A percentile compares a stretch with the other conserved stretches of the same genome.
These are phyloP conservation scores for Clunio marinus DNA, from an alignment of 2,888 invertebrate species.

Conservation along the genomic window DNA sequence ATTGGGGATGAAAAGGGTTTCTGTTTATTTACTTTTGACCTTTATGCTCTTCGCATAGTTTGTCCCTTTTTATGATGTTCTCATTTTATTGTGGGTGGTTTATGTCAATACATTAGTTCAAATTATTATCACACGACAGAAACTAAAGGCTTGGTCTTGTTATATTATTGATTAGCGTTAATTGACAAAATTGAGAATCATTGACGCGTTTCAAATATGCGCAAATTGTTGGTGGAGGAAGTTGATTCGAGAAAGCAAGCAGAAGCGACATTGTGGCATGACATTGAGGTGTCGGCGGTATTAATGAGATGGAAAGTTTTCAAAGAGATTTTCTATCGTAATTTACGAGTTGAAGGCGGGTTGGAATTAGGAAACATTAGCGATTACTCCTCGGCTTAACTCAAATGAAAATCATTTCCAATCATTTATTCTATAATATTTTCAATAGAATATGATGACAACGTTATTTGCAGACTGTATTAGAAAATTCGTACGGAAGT, in stretches of 20 bases:
- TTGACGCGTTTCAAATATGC: slow-evolving; percentile 1
- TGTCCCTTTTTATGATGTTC: background rate
- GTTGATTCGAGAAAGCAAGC: too few species aligned
- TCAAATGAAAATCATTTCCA: background rate
- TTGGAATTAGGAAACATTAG: background rate
- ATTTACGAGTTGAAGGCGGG: background rate
- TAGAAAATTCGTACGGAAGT: too few species aligned
- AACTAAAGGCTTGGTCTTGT: background rate
- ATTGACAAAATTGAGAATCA: background rate
- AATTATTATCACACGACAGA: background rate
- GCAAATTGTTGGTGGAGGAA: background rate
- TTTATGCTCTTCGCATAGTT: background rate
- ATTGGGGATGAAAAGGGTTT: background rate
- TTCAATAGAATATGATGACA: too few species aligned
- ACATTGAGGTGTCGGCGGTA: background rate
- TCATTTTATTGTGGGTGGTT: background rate
- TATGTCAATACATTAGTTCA: background rate
- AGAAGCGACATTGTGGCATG: background rate
- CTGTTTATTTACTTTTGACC: background rate
- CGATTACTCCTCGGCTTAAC: background rate
- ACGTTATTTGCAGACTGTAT: too few species aligned
- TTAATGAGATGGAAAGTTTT: background rate
- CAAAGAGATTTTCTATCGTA: background rate
- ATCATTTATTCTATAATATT: too few species aligned
- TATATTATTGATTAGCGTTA: background rate